Percentiles rank a stretch among this genome's conserved stretches.
Conservation (phyloP, 1,140 invertebrate genomes). For the Caenorhabditis tropicalis region DNA sequence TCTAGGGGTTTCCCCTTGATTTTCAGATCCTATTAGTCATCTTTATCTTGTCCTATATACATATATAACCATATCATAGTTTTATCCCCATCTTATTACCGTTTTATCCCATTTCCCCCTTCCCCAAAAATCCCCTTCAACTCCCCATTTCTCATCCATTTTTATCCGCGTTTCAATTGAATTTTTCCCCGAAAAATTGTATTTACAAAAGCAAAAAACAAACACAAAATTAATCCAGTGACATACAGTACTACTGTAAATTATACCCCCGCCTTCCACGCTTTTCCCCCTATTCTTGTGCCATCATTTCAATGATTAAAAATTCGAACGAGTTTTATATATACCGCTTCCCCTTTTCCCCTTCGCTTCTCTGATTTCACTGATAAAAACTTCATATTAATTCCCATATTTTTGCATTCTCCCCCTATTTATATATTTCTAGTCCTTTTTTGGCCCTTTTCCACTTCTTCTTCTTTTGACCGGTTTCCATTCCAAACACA, state of each 20-base stretch:
- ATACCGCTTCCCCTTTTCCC: background rate
- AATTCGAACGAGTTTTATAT: background rate
- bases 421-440: background rate
- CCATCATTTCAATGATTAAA: background rate
- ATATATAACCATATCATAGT: conserved; percentile 33
- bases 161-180: conserved; percentile 8
- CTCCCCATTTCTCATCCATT: background rate
- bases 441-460: background rate
- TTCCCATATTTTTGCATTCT: background rate
- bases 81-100: background rate
- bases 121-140: background rate
- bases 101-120: background rate
- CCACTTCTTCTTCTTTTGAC: too few species aligned
- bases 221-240: background rate
- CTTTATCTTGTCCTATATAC: background rate
- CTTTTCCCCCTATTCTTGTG: background rate
- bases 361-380: background rate
- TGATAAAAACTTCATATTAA: background rate
- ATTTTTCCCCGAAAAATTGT: background rate
- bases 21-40: background rate
- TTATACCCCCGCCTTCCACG: background rate
- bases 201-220: too few species aligned
- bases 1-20: too few species aligned
- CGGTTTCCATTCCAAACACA: too few species aligned
- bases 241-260: background rate